Conservation (phyloP, 2,797 vertebrate genomes). For the Pelochelys cantorii region DNA sequence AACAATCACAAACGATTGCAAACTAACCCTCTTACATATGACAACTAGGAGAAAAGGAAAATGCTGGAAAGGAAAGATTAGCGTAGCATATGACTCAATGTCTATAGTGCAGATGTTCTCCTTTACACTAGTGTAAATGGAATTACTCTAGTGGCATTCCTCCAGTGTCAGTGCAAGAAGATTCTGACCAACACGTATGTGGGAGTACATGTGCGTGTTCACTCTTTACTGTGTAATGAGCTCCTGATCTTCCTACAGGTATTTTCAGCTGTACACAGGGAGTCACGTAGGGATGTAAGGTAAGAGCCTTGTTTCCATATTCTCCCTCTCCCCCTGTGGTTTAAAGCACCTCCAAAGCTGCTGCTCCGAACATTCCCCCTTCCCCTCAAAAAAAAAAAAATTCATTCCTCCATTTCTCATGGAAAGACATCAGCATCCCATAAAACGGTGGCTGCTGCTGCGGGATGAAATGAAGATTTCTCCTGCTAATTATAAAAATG, state of each 20-base stretch:
- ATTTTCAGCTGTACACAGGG: not conserved
- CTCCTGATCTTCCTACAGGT: not conserved
- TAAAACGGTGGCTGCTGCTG: conserved; percentile 49
- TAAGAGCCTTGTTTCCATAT: not conserved
- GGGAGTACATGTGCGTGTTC: not conserved
- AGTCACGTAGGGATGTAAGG: not conserved
- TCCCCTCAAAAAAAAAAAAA: not conserved
- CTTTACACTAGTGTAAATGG: not conserved
- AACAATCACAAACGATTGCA: not conserved
- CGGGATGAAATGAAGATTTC: conserved; percentile 44
- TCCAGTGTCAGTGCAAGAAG: not conserved
- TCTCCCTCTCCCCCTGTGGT: too few species aligned
- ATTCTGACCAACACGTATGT: not conserved
- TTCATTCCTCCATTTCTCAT: conserved; percentile 3
- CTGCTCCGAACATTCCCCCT: not conserved
- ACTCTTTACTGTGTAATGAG: not conserved
- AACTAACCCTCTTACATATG: not conserved
- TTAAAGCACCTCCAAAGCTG: not conserved
- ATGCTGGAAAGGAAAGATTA: not conserved
- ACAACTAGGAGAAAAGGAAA: not conserved
- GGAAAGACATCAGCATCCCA: not conserved
- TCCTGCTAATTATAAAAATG: conserved; percentile 71
- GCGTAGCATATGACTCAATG: too few species aligned
- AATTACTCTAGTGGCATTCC: not conserved
- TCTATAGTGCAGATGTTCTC: not conserved